Base-by-base conservation (phyloP, 2,797 vertebrate genomes). In the Esox masquinongy region DNA sequence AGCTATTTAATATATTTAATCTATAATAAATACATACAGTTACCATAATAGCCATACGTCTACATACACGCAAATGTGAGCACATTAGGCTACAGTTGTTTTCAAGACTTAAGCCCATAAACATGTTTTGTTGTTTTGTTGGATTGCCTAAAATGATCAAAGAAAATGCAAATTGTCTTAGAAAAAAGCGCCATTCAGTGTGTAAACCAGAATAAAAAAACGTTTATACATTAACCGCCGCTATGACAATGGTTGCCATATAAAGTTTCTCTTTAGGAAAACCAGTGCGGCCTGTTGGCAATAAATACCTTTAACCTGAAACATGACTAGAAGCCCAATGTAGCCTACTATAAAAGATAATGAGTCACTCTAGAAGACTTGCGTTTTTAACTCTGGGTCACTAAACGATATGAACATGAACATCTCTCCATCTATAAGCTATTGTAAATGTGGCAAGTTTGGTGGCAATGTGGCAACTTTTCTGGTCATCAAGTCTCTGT, bases 391-490 rank as follows among this genome's bases (percentile, higher is more conserved):
- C 15, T 31, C 24, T 64, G 61, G 24, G 26, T 31, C 29, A 26
- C 5, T 29, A 29, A 66, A 29, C 24, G 22, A 22, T 17, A 29
- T 66, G 31, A 29, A 29, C 29, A 34, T 31, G 63, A 31, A 34
- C 24, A 66, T 26, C 1, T 0, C 5, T 31, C 16, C 14, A 16
- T 12, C 29, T 31, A 4, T 15, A 31, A 26, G 26, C 63, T 59
- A 59, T 22, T 59, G 53, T 59, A 19, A 29, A 66, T 66, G 63
- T 66, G 29, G 29, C 24, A 66, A 51, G 47, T 70, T 50, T 50
- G 29, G 29, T 31, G 29, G 29, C 29, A 31, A 31, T 31, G 29
- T 31, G 29, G 29, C 29, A 31, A 31, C 29, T 31, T 31, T 31
- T 31, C 29, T 70, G 69, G 69, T 50, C 68, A 49, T 26, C 29